Base-by-base conservation (phyloP, 1,140 invertebrate species). In the Atta cephalotes region DNA sequence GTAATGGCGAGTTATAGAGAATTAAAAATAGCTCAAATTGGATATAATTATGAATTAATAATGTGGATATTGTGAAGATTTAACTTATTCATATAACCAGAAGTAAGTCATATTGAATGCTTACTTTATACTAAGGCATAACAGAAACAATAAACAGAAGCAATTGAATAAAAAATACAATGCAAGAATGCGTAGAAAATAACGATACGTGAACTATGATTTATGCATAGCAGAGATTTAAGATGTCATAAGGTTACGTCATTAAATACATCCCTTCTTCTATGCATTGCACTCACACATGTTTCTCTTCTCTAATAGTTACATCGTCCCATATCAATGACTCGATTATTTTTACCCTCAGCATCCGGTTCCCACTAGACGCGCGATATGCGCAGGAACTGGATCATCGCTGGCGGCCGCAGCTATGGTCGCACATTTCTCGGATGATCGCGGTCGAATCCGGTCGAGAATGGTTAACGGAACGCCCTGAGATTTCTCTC, bases 401-500 rank as follows among this genome's bases (percentile, higher is more conserved):
- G 87, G 87, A 91, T 86, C 77, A 66, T 66, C 70, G 71, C 28
- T 60, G 56, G 49, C 45, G 49, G 66, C 45, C 80, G 53, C 51
- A 76, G 82, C 71, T 63, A 86, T 60, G 84, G 77, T 91, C 84
- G 89, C 90, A 90, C 89, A 90, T 92, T 92, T 92, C 92, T 92
- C 87, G 86, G 87, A 79, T 90, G 91, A 89, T 91, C 85, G 87
- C 72, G 85, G 87, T 89, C 78, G 81, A 81, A 90, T 92, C 89
- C 62, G 39, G 88, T 51, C 68, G 88, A 87, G 80, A 70, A 90
- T 86, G 89, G 90, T 89, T 93, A 93, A 93, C 93, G 92, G 91
- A 93, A 92, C 86, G 80, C 74, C 39, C 80, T 87, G 85, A 87
- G 72, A 90, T 90, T 88, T 87, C 35, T 62, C 35, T 77, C 45